Base-by-base conservation (phyloP, 2,797 vertebrate species). In the Crypturellus tataupa region DNA sequence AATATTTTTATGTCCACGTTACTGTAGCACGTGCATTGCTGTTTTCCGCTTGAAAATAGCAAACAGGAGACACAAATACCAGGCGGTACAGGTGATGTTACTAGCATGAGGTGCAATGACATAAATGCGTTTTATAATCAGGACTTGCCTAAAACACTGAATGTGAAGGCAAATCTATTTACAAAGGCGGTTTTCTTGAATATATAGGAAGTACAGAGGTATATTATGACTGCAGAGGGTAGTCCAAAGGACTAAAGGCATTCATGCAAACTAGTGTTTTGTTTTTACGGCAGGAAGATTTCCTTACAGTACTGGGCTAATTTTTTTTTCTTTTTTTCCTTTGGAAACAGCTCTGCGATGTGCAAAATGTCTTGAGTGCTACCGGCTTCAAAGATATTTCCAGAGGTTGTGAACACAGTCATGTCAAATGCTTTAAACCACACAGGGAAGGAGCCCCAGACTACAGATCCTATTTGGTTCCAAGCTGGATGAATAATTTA, bases 351-450 rank as follows among this genome's bases (percentile, higher is more conserved):
- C 40, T 78, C 72, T 56, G 62, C 88, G 92, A 85, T 37, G 15
- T 81, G 84, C 85, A 94, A 92, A 95, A 87, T 88, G 72, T 71
- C 84, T 89, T 80, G 59, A 93, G 67, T 71, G 75, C 60, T 88
- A 84, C 95, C 91, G 80, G 76, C 81, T 88, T 90, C 91, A 79
- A 80, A 77, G 49, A 64, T 76, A 75, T 81, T 94, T 91, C 62
- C 27, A 83, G 63, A 96, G 71, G 55, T 87, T 67, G 78, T 83
- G 35, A 88, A 82, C 93, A 85, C 53, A 89, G 70, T 84, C 79
- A 78, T 60, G 63, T 80, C 91, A 59, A 83, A 24, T 46, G 44
- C 68, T 64, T 92, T 88, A 85, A 93, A 83, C 27, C 12, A 63
- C 55, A 82, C 59, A 78, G 15, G 16, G 56, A 81, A 44, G 72